These are phyloP conservation scores for Triplophysa tibetana DNA, from an alignment of 2,113 vertebrate genomes.

Conservation along the genomic window DNA sequence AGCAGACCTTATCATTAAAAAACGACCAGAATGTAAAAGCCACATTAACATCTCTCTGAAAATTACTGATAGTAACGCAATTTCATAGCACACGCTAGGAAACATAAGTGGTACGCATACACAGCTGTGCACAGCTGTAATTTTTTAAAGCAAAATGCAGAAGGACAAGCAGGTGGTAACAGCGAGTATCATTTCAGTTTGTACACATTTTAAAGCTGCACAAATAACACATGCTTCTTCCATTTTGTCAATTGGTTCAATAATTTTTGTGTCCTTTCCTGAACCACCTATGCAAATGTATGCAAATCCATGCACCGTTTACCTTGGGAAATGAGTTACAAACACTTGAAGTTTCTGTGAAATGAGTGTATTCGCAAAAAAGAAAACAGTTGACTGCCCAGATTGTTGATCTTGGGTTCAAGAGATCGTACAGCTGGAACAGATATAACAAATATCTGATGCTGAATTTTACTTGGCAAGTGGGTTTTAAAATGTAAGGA, in stretches of 20 bases:
- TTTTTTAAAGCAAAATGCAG: not conserved
- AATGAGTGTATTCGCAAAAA: slow-evolving; percentile 1
- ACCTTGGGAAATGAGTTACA: slow-evolving; percentile 23
- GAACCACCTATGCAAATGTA: slow-evolving; percentile 1
- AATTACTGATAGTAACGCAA: slow-evolving; percentile 24
- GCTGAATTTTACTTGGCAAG: not conserved
- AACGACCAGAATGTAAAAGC: not conserved
- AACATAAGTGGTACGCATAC: not conserved
- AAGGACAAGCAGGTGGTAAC: slow-evolving; percentile 4
- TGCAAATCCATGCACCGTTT: slow-evolving; percentile 18
- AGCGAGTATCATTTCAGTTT: not conserved
- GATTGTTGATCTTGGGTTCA: not conserved
- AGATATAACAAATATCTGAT: not conserved
- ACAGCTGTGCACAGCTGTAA: slow-evolving; percentile 10
- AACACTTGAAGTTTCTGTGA: slow-evolving; percentile 31
- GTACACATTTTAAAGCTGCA: not conserved
- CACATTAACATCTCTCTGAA: not conserved
- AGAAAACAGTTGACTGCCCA: slow-evolving; percentile 9
- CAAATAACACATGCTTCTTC: not conserved
- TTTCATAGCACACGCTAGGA: slow-evolving; percentile 6
- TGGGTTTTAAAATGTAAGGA: not conserved
- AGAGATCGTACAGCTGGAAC: not conserved
- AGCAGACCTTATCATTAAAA: not conserved
- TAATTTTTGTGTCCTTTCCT: slow-evolving; percentile 4
- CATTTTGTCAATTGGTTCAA: slow-evolving; percentile 1